Percentiles rank a stretch among this genome's conserved stretches.
Conservation (phyloP, 2,888 invertebrate species). For the Trissoscelio sp. region DNA sequence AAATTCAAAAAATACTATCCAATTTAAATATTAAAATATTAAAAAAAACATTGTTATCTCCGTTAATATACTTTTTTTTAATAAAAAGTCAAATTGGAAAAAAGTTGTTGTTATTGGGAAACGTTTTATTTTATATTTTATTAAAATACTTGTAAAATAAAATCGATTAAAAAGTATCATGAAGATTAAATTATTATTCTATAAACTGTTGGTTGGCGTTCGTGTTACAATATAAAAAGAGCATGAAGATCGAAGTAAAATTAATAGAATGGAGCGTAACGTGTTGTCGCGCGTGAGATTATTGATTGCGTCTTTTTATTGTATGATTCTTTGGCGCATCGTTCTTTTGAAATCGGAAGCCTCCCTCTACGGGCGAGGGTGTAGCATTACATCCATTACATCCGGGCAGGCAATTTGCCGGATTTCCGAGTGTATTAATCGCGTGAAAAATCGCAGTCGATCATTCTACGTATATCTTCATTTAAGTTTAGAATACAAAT, state of each 20-base stretch:
- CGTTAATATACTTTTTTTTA: no score
- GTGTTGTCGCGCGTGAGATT: slow-evolving; percentile 5
- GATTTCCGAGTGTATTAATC: slow-evolving; percentile 43
- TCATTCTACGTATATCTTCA: no score
- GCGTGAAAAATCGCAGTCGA: slow-evolving; percentile 26
- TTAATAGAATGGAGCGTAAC: background rate
- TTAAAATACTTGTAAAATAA: no score
- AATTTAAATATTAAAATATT: no score
- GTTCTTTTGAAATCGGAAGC: slow-evolving; percentile 39
- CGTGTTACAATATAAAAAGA: background rate
- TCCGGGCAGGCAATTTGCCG: slow-evolving; percentile 48
- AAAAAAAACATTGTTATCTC: no score
- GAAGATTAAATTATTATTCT: background rate
- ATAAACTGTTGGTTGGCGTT: background rate
- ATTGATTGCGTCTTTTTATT: slow-evolving; percentile 40
- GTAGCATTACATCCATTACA: slow-evolving; percentile 56
- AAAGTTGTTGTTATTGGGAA: no score
- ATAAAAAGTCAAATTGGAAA: no score
- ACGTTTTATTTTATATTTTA: no score
- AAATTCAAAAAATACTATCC: no score
- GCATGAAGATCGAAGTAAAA: background rate
- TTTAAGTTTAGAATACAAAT: no score
- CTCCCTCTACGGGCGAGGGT: slow-evolving; percentile 28
- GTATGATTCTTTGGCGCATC: slow-evolving; percentile 16
- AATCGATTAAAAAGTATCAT: no score